Percentiles rank a stretch among this genome's conserved stretches.
Conservation (phyloP, 1,140 invertebrate species). For the Eulimnadia texana region DNA sequence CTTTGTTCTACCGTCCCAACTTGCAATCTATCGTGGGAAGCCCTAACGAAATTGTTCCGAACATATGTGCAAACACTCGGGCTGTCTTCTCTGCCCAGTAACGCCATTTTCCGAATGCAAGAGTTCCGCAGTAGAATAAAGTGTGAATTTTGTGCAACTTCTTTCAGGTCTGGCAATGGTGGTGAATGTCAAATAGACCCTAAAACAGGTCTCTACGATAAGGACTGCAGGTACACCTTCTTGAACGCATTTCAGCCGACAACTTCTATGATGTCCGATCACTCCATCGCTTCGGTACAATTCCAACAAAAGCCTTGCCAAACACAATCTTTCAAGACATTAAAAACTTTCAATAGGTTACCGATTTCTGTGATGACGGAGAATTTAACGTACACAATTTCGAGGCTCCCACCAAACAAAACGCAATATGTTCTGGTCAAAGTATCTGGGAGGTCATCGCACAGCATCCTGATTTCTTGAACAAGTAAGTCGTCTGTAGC, state of each 20-base stretch:
- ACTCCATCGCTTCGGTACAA: neutral
- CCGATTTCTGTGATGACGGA: constrained; percentile 27
- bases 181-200: neutral
- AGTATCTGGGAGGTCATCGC: constrained; percentile 31
- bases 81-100: neutral
- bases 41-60: neutral
- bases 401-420: constrained; percentile 30
- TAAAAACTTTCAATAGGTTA: constrained; percentile 2
- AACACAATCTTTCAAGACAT: neutral
- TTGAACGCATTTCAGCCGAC: neutral
- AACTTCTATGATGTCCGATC: neutral
- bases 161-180: neutral
- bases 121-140: too few species aligned
- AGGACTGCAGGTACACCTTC: neutral
- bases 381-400: constrained; percentile 24
- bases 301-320: too few species aligned
- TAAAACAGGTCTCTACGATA: neutral
- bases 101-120: too few species aligned
- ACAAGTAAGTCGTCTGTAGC: too few species aligned
- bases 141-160: neutral
- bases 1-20: constrained; percentile 24
- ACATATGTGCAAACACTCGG: neutral
- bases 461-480: constrained; percentile 28
- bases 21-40: too few species aligned
- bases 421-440: constrained; percentile 28